Evolutionary conservation across 2,113 vertebrate species (phyloP).

Genomic region (Chaetura pelagica): DNA sequence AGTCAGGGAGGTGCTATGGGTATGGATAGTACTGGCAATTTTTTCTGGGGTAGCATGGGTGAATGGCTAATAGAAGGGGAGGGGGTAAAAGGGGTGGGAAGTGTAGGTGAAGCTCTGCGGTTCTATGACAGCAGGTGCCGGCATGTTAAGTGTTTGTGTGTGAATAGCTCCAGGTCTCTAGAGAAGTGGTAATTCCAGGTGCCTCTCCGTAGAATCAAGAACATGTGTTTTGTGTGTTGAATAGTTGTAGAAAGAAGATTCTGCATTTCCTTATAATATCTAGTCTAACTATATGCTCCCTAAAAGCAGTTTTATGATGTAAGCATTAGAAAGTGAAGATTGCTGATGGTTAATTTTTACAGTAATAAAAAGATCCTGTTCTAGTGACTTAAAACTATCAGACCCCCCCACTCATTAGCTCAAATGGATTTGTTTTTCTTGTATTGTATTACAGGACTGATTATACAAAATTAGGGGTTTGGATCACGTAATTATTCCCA

Average conservation of each 20-base stretch:
- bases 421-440: not conserved
- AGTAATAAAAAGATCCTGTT: not conserved
- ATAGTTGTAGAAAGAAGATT: not conserved
- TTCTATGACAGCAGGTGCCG: not conserved
- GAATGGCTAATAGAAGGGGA: not conserved
- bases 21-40: not conserved
- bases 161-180: not conserved
- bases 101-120: accelerated
- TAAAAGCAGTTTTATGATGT: not conserved
- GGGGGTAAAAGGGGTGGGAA: not conserved
- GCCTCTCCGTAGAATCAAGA: not conserved
- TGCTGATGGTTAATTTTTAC: not conserved
- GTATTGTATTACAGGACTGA: not conserved
- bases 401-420: not conserved
- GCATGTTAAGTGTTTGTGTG: not conserved
- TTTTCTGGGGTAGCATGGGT: not conserved
- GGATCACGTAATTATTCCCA: not conserved
- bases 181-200: not conserved
- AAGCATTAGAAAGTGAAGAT: not conserved
- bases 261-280: not conserved
- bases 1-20: not conserved
- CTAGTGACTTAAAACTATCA: not conserved
- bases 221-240: not conserved
- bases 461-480: not conserved
- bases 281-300: not conserved